Conservation (phyloP, 2,113 vertebrate genomes). For the Silurus meridionalis region DNA sequence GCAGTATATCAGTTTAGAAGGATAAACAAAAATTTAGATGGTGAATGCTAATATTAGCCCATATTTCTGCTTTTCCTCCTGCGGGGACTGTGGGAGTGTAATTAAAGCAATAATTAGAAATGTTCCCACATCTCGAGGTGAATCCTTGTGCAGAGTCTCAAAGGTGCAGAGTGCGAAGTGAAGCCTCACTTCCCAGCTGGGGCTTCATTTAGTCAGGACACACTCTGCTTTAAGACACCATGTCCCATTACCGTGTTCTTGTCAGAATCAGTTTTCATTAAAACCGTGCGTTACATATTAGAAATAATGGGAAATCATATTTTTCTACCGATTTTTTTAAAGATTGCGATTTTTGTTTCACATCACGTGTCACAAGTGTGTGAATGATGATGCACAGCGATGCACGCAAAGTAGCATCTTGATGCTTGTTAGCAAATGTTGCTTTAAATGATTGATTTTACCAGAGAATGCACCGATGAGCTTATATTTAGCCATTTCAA, state of each 20-base stretch:
- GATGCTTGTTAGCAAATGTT: background rate
- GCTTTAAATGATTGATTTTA: background rate
- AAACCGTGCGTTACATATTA: slow-evolving; percentile 1
- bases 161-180: slow-evolving; percentile 65
- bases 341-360: background rate
- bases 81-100: slow-evolving; percentile 65
- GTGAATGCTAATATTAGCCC: slow-evolving; percentile 40
- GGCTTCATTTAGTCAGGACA: slow-evolving; percentile 43
- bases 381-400: background rate
- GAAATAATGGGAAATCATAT: background rate
- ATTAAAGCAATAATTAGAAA: slow-evolving; percentile 71
- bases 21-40: slow-evolving; percentile 15
- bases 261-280: background rate
- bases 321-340: background rate
- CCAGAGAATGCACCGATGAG: background rate
- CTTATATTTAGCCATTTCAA: background rate
- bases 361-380: background rate
- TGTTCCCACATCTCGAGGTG: slow-evolving; percentile 59
- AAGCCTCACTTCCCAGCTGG: slow-evolving; percentile 52
- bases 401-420: background rate
- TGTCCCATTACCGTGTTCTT: background rate
- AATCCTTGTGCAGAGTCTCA: slow-evolving; percentile 58
- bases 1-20: slow-evolving; percentile 29
- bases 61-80: slow-evolving; percentile 36
- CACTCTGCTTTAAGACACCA: slow-evolving; percentile 6